Evolutionary conservation across 2,888 invertebrate genomes (phyloP), one percentile per base, ranked within the genome.

Genomic region (Notodonta ziczac): DNA sequence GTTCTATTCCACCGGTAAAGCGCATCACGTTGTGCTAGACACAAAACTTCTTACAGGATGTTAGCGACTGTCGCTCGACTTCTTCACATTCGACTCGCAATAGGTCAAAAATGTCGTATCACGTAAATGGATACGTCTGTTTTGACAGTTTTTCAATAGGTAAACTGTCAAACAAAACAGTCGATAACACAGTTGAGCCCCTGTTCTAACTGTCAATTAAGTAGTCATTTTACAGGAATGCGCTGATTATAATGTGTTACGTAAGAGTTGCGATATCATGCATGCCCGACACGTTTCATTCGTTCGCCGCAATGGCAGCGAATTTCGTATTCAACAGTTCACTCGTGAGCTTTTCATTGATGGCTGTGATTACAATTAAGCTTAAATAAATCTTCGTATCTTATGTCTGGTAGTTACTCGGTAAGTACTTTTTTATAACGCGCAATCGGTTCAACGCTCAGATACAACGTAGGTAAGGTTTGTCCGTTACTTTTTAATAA

Each of bases 211-310:
- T 59, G 62, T 62, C 71, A 60, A 61, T 72, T 24, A 24, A 2
- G 72, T 75, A 77, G 79, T 83, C 79, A 79, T 71, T 83, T 86
- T 79, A 75, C 80, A 83, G 77, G 87, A 89, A 90, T 89, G 79
- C 73, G 86, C 84, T 83, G 83, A 83, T 79, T 72, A 74, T 72
- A 78, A 74, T 68, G 70, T 86, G 70, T 86, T 89, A 86, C 86
- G 86, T 86, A 88, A 89, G 70, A 72, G 73, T 74, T 80, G 72
- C 76, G 70, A 78, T 81, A 80, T 80, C 81, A 67, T 77, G 82
- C 82, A 89, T 85, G 80, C 83, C 68, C 74, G 74, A 83, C 88
- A 87, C 88, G 86, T 75, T 74, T 72, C 66, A 62, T 65, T 64
- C 65, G 72, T 65, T 86, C 76, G 72, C 80, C 75, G 63, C 72